A percentile compares a stretch with the other conserved stretches of the same genome.
Conservation (phyloP, 2,113 vertebrate species). For the Eulemur macaco region DNA sequence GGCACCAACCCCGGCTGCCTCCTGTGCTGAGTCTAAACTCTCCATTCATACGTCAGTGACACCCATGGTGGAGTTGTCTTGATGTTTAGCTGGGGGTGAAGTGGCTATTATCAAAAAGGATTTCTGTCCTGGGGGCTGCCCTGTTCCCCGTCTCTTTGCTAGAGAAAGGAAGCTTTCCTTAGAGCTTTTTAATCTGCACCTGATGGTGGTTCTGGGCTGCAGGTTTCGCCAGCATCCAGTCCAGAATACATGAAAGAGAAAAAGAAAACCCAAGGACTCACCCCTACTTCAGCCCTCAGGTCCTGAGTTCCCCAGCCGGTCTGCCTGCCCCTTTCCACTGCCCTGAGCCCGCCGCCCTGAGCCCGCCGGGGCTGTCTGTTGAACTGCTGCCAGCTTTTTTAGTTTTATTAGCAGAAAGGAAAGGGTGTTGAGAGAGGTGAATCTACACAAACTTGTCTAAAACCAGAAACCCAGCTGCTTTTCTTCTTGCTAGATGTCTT, state of each 20-base stretch:
- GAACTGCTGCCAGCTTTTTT: background rate
- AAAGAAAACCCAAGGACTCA: background rate
- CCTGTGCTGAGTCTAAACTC: background rate
- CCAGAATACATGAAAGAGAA: background rate
- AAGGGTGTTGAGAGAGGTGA: background rate
- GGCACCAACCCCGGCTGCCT: background rate
- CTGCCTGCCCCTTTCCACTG: too few species aligned
- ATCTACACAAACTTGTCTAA: background rate
- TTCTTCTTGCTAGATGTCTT: background rate
- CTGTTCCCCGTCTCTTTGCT: background rate
- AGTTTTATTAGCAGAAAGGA: background rate
- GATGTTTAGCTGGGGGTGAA: background rate
- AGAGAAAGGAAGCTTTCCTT: background rate
- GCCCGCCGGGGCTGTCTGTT: too few species aligned
- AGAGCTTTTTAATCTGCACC: background rate
- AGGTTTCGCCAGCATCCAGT: background rate
- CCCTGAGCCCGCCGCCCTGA: background rate
- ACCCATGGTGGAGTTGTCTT: background rate
- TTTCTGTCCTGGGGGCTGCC: background rate
- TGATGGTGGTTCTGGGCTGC: background rate
- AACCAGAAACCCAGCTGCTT: background rate
- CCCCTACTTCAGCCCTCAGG: too few species aligned
- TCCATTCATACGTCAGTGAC: background rate
- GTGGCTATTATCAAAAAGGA: background rate
- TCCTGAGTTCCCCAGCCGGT: background rate